These are phyloP conservation scores for Sphaeridia pumilis DNA, from an alignment of 2,888 invertebrate genomes.

Conservation along the genomic window DNA sequence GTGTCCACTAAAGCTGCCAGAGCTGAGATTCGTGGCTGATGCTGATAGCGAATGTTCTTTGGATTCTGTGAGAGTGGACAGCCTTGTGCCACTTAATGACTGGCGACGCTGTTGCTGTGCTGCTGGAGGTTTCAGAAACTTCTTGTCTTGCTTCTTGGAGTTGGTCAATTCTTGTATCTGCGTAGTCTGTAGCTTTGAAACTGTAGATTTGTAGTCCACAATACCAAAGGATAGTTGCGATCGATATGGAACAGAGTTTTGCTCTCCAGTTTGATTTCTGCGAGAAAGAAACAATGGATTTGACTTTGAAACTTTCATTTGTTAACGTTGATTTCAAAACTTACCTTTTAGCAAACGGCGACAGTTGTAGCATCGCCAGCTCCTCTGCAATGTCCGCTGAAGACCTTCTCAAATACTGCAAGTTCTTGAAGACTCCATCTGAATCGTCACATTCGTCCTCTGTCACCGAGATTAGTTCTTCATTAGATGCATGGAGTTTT, in stretches of 20 bases:
- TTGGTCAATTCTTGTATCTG: background rate
- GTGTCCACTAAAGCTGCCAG: background rate
- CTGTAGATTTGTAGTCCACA: background rate
- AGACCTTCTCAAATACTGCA: constrained; percentile 7
- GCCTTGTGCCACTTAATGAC: background rate
- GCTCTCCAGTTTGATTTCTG: background rate
- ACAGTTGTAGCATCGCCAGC: background rate
- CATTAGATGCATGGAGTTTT: background rate
- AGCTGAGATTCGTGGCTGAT: background rate
- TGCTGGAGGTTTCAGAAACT: background rate
- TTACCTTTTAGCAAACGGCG: constrained; percentile 4
- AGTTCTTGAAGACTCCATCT: constrained; percentile 17
- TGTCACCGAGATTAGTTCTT: constrained; percentile 15
- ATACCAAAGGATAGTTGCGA: background rate
- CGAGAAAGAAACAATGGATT: background rate
- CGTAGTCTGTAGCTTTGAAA: background rate
- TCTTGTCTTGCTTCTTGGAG: background rate
- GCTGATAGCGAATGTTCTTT: background rate
- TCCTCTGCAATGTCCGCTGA: constrained; percentile 2
- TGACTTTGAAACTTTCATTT: too few relatives aligned
- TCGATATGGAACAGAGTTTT: background rate
- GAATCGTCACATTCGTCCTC: constrained; percentile 30
- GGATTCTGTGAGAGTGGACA: background rate
- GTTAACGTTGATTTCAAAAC: background rate
- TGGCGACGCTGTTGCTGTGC: background rate